These are phyloP conservation scores for Eulemur albifrons DNA, from an alignment of 2,797 vertebrate genomes.

Conservation along the genomic window DNA sequence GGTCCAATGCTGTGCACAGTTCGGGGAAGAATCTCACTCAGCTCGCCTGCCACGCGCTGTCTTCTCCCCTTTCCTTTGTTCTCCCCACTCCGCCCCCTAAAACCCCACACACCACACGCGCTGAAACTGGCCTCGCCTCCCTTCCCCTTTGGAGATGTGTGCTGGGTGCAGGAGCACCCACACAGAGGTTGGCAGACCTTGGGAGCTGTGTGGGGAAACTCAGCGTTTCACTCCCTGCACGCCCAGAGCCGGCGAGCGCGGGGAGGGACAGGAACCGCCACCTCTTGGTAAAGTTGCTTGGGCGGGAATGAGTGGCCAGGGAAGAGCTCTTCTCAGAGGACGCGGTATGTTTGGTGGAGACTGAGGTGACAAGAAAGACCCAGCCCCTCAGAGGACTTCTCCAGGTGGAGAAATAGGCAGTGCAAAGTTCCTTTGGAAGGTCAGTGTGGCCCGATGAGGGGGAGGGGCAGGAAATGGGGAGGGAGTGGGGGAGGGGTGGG, in stretches of 20 bases:
- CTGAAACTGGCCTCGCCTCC: background rate
- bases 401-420: background rate
- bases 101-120: background rate
- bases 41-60: background rate
- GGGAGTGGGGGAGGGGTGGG: background rate
- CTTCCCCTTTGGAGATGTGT: slow-evolving; percentile 25
- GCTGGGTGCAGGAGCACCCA: background rate
- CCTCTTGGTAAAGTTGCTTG: background rate
- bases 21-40: background rate
- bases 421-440: background rate
- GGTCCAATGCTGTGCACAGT: accelerated
- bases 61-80: background rate
- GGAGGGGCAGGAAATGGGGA: background rate
- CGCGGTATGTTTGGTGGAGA: background rate
- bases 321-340: background rate
- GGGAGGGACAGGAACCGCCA: background rate
- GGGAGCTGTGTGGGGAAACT: background rate
- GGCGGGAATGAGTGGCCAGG: background rate
- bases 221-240: accelerated
- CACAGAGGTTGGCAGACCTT: background rate
- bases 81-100: background rate
- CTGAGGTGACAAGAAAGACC: background rate
- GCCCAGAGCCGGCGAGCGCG: background rate
- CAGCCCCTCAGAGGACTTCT: background rate
- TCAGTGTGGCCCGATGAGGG: background rate